Evolutionary conservation across 2,888 invertebrate genomes (phyloP).

Genomic region (Synanthedon formicaeformis): DNA sequence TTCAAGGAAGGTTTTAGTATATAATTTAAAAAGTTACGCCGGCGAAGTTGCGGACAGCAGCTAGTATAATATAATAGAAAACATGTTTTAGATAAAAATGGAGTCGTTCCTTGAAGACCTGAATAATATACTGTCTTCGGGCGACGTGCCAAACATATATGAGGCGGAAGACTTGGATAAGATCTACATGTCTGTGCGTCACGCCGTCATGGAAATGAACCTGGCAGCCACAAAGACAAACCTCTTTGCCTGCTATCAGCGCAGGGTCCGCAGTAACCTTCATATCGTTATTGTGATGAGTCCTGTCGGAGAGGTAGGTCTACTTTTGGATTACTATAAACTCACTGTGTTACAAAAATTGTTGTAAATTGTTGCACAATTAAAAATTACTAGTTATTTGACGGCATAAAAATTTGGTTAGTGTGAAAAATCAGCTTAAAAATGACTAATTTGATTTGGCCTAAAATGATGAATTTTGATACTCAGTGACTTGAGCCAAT

Average conservation of each 20-base stretch:
- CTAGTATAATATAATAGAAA: no score
- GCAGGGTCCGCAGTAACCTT: conserved; percentile 81
- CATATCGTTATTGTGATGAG: conserved; percentile 84
- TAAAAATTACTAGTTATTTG: no score
- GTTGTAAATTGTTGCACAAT: background rate
- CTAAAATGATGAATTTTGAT: no score
- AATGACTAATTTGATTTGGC: no score
- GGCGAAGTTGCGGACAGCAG: no score
- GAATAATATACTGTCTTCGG: conserved; percentile 88
- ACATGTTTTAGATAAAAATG: conserved; percentile 81
- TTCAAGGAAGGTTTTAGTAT: no score
- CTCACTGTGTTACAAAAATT: background rate
- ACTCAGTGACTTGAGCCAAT: no score
- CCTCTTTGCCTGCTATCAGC: conserved; percentile 85
- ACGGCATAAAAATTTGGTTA: no score
- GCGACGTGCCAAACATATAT: conserved; percentile 91
- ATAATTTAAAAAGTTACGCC: no score
- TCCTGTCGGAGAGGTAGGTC: conserved; percentile 79
- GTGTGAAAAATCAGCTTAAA: no score
- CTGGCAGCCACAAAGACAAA: conserved; percentile 85
- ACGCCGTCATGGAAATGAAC: conserved; percentile 79
- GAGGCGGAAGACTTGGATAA: conserved; percentile 84
- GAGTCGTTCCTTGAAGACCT: conserved; percentile 90
- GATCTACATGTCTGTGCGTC: conserved; percentile 80
- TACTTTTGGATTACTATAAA: background rate